Evolutionary conservation across 2,113 vertebrate species (phyloP), one percentile per base, ranked within the genome.

Genomic region (Thryonomys swinderianus): DNA sequence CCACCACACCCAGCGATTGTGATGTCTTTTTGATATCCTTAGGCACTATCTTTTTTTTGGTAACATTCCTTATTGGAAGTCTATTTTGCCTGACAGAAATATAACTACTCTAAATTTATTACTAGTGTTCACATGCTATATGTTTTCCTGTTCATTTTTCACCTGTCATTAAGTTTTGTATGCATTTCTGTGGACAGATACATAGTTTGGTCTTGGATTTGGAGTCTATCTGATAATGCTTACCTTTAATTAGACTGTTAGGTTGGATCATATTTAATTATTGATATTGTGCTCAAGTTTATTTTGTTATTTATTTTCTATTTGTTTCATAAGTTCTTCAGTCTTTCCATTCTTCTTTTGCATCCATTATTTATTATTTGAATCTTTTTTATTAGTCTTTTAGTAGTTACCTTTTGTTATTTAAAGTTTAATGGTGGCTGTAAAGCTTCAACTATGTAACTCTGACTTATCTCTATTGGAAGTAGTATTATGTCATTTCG

Each of bases 371-470:
- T 53, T 82, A 84, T 66, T 48, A 57, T 87, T 90, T 53, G 42
- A 74, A 73, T 91, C 71, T 74, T 45, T 18, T 84, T 13, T n/a
- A 12, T 78, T 78, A 51, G 45, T 78, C 51, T 25, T 45, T 74
- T 74, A 48, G 25, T 74, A 25, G 59, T 17, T 92, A 45, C 74
- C 42, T 27, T 34, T 84, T 55, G 87, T 69, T 66, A 13, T 69
- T 55, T 82, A 79, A 94, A 79, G 40, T 71, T 94, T 86, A 82
- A 21, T 51, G 1, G 57, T 92, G 82, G 30, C 40, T 61, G 3
- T 91, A 91, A 81, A 25, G 11, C 67, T 76, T 85, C 84, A 93
- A 67, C 73, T 93, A 53, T 80, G 7, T 55, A 76, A 73, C 82
- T 59, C 42, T 92, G 89, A 82, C 32, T 74, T 21, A 61, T 81